Evolutionary conservation across 2,888 invertebrate species (phyloP).

Genomic region (Heliconius charithonia): DNA sequence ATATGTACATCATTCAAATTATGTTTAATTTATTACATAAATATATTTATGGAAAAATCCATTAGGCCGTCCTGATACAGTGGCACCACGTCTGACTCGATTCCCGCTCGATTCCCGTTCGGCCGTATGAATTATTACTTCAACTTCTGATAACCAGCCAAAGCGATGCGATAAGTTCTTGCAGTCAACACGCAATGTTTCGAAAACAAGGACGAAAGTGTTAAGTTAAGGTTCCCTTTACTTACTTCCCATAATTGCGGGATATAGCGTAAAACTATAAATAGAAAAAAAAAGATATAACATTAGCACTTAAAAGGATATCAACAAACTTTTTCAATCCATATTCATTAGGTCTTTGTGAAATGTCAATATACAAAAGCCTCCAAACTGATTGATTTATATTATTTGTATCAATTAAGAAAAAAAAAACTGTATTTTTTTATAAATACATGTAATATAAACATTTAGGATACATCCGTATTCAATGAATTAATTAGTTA

Average conservation of each 20-base stretch:
- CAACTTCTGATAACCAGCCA: background rate
- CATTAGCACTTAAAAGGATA: background rate
- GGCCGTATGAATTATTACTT: background rate
- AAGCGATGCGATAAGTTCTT: background rate
- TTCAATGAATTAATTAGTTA: slow-evolving; percentile 34
- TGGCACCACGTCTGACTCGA: too few relatives aligned
- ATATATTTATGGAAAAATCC: too few relatives aligned
- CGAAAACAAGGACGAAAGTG: too few relatives aligned
- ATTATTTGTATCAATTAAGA: background rate
- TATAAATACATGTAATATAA: background rate
- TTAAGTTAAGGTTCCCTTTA: too few relatives aligned
- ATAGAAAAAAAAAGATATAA: background rate
- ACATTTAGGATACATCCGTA: slow-evolving; percentile 25
- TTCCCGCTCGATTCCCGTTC: background rate
- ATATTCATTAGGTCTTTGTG: background rate
- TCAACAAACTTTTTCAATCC: too few relatives aligned
- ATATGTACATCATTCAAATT: too few relatives aligned
- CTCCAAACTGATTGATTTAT: slow-evolving; percentile 16
- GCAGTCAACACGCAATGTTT: too few relatives aligned
- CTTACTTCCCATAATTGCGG: background rate
- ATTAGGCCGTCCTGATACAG: too few relatives aligned
- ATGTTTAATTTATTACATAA: too few relatives aligned
- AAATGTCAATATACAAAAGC: slow-evolving; percentile 8
- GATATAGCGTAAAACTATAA: background rate
- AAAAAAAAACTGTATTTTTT: background rate